Evolutionary conservation across 2,113 vertebrate species (phyloP).

Genomic region (Acinonyx jubatus): DNA sequence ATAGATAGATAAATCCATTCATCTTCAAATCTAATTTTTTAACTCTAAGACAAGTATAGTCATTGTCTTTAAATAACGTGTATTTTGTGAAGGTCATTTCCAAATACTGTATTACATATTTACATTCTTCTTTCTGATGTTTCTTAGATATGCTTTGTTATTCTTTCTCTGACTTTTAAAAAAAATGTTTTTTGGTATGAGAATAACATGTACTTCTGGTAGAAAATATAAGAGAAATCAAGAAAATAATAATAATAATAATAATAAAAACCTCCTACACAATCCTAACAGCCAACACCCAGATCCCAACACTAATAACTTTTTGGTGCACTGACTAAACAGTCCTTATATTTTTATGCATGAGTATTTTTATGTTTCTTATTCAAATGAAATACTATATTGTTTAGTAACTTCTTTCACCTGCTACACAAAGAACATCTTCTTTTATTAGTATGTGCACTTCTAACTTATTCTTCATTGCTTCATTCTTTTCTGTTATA

Average conservation of each 20-base stretch:
- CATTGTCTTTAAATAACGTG: conserved; percentile 5
- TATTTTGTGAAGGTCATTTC: conserved; percentile 2
- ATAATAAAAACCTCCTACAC: background rate
- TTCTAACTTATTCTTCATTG: background rate
- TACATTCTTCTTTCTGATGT: background rate
- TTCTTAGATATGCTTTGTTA: conserved; percentile 10
- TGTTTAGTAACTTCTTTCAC: background rate
- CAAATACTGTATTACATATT: background rate
- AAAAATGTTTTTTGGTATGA: background rate
- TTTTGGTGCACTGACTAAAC: background rate
- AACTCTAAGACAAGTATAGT: background rate
- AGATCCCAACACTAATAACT: background rate
- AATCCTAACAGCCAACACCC: background rate
- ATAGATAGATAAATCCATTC: background rate
- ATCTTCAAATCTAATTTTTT: background rate
- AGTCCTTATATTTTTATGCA: background rate
- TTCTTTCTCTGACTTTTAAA: background rate
- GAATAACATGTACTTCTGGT: background rate
- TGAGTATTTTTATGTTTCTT: background rate
- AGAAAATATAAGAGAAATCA: background rate
- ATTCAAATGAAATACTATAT: background rate
- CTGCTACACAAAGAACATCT: background rate
- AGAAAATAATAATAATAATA: background rate
- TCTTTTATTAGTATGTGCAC: background rate
- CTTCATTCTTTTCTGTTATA: background rate